phyloP scores from a whole-genome alignment of 2,113 vertebrate genomes.

The Brachionichthys hirsutus region DNA sequence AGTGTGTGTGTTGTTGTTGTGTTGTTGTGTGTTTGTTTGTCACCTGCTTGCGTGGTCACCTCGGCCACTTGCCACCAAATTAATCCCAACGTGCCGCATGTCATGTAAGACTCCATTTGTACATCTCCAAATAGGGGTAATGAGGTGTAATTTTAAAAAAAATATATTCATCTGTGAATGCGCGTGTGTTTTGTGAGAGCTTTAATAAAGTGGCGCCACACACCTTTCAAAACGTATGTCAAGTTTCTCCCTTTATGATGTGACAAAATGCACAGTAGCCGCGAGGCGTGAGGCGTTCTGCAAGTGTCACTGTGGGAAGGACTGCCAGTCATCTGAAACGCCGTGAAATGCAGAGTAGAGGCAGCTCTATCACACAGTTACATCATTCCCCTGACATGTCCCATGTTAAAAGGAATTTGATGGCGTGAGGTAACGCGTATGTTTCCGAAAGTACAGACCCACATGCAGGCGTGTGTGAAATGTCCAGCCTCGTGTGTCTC shows the following conservation, averaged over 20 bases:
- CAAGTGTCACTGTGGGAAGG: slow-evolving; percentile 21
- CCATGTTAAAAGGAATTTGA: slow-evolving; percentile 28
- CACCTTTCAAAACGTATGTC: slow-evolving; percentile 26
- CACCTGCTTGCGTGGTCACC: slow-evolving; percentile 63
- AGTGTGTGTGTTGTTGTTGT: slow-evolving; percentile 16
- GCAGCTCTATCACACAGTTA: slow-evolving; percentile 21
- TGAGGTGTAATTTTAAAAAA: slow-evolving; percentile 5
- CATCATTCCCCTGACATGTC: slow-evolving; percentile 32
- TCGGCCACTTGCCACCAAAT: slow-evolving; percentile 59
- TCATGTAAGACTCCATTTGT: slow-evolving; percentile 20
- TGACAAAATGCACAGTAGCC: slow-evolving; percentile 51
- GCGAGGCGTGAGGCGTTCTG: slow-evolving; percentile 13
- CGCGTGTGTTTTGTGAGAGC: background rate
- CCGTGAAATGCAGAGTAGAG: slow-evolving; percentile 14
- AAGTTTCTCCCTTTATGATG: slow-evolving; percentile 35
- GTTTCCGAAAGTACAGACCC: slow-evolving; percentile 30
- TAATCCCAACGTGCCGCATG: slow-evolving; percentile 34
- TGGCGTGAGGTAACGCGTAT: slow-evolving; percentile 22
- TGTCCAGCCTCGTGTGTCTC: slow-evolving; percentile 15
- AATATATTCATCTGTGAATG: background rate
- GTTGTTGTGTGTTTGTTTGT: slow-evolving; percentile 54
- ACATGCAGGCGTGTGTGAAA: slow-evolving; percentile 8
- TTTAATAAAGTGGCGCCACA: slow-evolving; percentile 14
- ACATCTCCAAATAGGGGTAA: slow-evolving; percentile 17
- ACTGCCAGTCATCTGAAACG: slow-evolving; percentile 23